These are phyloP conservation scores for Sebastes itinus DNA, from an alignment of 2,797 vertebrate genomes.

Conservation along the genomic window DNA sequence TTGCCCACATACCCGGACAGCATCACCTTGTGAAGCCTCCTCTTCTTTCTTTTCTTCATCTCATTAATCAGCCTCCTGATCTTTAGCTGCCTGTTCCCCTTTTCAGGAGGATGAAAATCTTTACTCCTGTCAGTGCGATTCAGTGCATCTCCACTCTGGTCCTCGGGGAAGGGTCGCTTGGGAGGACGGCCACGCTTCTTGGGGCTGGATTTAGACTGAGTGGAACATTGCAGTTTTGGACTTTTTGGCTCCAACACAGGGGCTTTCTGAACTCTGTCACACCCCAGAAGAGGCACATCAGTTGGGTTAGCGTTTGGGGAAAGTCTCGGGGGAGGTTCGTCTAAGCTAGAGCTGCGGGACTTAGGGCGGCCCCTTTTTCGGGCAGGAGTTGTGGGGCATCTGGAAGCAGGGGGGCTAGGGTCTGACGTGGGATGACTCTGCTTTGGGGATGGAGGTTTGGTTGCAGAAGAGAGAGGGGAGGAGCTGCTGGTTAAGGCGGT, in stretches of 20 bases:
- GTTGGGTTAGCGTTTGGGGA: slow-evolving; percentile 79
- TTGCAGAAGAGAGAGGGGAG: slow-evolving; percentile 48
- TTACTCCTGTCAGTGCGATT: slow-evolving; percentile 47
- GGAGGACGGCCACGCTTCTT: slow-evolving; percentile 91
- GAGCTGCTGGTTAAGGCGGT: slow-evolving; percentile 51
- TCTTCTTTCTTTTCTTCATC: slow-evolving; percentile 97
- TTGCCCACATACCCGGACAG: slow-evolving; percentile 79
- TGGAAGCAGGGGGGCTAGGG: slow-evolving; percentile 70
- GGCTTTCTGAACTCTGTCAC: slow-evolving; percentile 79
- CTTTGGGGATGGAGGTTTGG: slow-evolving; percentile 70
- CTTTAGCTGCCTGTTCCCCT: slow-evolving; percentile 90
- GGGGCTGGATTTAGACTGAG: slow-evolving; percentile 81
- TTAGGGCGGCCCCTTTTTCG: slow-evolving; percentile 91
- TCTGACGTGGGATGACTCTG: slow-evolving; percentile 55
- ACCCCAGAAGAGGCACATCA: slow-evolving; percentile 65
- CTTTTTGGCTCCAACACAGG: slow-evolving; percentile 83
- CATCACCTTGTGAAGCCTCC: slow-evolving; percentile 91
- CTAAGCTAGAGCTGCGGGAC: slow-evolving; percentile 84
- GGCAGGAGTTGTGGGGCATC: slow-evolving; percentile 43
- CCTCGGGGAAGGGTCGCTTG: slow-evolving; percentile 58
- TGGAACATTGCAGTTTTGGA: slow-evolving; percentile 54
- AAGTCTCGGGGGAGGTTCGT: slow-evolving; percentile 83
- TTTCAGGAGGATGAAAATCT: slow-evolving; percentile 71
- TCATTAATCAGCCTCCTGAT: slow-evolving; percentile 95
- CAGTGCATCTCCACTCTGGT: slow-evolving; percentile 66